Evolutionary conservation across 1,140 invertebrate species (phyloP).

Genomic region (Copidosoma floridanum): DNA sequence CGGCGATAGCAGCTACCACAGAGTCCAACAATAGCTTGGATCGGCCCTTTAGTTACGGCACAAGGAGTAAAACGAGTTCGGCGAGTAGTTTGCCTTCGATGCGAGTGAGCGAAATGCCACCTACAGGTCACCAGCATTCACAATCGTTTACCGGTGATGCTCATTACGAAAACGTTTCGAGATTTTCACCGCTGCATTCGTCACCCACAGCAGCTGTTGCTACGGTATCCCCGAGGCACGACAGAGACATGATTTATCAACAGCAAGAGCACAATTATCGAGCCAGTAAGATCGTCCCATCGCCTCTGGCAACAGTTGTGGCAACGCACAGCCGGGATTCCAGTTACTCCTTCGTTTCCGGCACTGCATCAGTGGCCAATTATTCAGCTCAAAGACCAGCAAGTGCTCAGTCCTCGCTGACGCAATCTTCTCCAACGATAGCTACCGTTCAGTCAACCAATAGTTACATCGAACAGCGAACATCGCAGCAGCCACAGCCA

Average conservation of each 20-base stretch:
- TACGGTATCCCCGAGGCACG: neutral
- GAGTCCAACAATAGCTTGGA: slow-evolving; percentile 31
- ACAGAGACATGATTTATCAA: neutral
- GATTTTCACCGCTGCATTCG: slow-evolving; percentile 41
- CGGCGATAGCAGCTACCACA: slow-evolving; percentile 3
- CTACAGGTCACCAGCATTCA: slow-evolving; percentile 51
- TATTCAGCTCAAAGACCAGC: slow-evolving; percentile 30
- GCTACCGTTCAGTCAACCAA: slow-evolving; percentile 1
- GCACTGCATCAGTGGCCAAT: slow-evolving; percentile 24
- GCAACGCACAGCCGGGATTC: slow-evolving; percentile 41
- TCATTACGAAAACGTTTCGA: slow-evolving; percentile 51
- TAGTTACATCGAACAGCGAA: slow-evolving; percentile 7
- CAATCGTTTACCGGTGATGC: slow-evolving; percentile 50
- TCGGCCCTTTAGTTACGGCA: slow-evolving; percentile 36
- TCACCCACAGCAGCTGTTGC: too few species aligned
- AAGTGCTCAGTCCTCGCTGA: slow-evolving; percentile 35
- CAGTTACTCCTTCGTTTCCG: slow-evolving; percentile 37
- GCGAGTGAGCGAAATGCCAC: slow-evolving; percentile 46
- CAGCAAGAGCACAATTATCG: slow-evolving; percentile 14
- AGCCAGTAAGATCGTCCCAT: neutral
- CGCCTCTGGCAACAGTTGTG: slow-evolving; percentile 24
- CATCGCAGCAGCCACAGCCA: neutral
- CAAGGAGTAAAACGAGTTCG: slow-evolving; percentile 47
- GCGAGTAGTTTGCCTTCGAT: slow-evolving; percentile 52
- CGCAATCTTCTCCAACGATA: slow-evolving; percentile 23